phyloP scores from a whole-genome alignment of 2,113 vertebrate species.

The Lycaon pictus region DNA sequence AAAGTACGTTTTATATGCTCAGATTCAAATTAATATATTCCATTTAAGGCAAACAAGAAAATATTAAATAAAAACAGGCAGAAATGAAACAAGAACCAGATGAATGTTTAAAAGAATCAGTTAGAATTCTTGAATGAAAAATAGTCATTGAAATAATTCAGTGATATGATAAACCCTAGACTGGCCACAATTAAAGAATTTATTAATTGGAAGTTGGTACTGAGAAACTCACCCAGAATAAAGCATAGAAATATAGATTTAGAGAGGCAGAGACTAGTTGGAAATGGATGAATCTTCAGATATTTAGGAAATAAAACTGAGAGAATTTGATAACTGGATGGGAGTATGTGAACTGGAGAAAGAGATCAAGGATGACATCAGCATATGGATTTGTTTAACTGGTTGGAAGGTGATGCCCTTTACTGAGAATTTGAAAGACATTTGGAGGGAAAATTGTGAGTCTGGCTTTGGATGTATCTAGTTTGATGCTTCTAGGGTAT shows the following conservation, averaged over 20 bases:
- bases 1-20: background rate
- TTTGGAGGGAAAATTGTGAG: background rate
- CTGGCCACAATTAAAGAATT: background rate
- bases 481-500: background rate
- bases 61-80: conserved; percentile 4
- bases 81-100: conserved; percentile 6
- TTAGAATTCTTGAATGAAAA: conserved; percentile 3
- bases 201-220: background rate
- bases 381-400: background rate
- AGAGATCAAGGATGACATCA: background rate
- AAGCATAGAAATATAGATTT: conserved; percentile 4
- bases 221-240: background rate
- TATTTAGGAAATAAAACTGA: background rate
- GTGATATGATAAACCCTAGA: background rate
- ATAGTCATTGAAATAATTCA: background rate
- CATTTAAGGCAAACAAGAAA: conserved; percentile 34
- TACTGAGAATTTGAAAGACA: background rate
- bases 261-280: background rate
- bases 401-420: background rate
- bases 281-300: background rate
- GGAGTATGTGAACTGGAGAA: background rate
- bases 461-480: background rate
- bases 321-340: background rate
- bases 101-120: conserved; percentile 21
- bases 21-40: conserved; percentile 15